Conservation (phyloP, 2,113 vertebrate genomes). For the rat (Rattus norvegicus) region DNA sequence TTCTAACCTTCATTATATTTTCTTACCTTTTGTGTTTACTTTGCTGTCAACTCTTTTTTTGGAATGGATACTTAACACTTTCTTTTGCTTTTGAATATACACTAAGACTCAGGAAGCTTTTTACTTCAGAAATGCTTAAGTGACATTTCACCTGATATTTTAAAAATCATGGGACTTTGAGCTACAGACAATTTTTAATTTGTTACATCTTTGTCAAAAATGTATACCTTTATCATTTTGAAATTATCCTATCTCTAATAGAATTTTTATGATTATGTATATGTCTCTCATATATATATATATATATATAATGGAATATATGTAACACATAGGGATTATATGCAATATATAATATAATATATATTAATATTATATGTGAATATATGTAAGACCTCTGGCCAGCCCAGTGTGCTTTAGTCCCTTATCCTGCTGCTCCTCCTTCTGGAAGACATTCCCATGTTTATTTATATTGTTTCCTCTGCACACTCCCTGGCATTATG, state of each 20-base stretch:
- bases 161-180: not conserved
- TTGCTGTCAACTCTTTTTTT: constrained; percentile 19
- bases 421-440: not conserved
- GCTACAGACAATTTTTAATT: not conserved
- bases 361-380: too few species aligned
- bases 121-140: not conserved
- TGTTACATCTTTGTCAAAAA: not conserved
- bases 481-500: not conserved
- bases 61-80: not conserved
- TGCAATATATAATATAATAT: too few species aligned
- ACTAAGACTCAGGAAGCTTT: not conserved
- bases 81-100: constrained; percentile 5
- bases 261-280: not conserved
- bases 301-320: too few species aligned
- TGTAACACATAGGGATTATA: too few species aligned
- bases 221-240: not conserved
- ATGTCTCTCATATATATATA: too few species aligned
- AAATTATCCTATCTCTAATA: not conserved
- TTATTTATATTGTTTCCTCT: not conserved
- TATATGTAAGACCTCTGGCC: too few species aligned
- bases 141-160: constrained; percentile 4
- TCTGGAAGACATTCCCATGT: not conserved
- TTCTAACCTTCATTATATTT: constrained; percentile 7
- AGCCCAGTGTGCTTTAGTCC: not conserved
- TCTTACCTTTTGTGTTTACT: not conserved